Evolutionary conservation across 2,113 vertebrate species (phyloP), one percentile per base, ranked within the genome.

Genomic region (Amazona guildingii): DNA sequence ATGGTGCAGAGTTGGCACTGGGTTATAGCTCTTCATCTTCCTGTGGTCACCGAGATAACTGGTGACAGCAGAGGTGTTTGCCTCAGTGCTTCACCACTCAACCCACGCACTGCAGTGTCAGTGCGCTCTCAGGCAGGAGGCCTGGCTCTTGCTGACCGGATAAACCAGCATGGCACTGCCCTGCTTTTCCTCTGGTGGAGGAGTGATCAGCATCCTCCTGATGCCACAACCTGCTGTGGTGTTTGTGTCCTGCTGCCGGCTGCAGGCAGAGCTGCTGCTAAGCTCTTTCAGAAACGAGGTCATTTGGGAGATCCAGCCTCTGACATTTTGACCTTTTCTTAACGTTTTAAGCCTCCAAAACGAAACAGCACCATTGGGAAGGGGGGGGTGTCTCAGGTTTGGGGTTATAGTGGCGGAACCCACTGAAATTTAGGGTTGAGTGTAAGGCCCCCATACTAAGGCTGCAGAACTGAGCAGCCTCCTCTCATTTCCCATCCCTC

Each of bases 261-360:
- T 0, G 88, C 64, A 1, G 77, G 37, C 27, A 4, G 68, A 94
- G 94, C 93, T 31, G 55, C 86, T 96, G 57, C 57, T 91, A 96
- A 97, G 95, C 96, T 92, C 95, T 97, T 97, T 95, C 73, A 91
- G 76, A 96, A 97, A 97, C 96, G 95, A 97, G 97, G 97, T 97
- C 97, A 96, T 95, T 93, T 97, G 94, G 91, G 96, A 92, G 95
- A 95, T 96, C 84, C 14, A 12, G 91, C 84, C 82, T 54, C 84
- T 95, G 90, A 91, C 96, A 88, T 87, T 52, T 7, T 91, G 97
- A 97, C 97, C 96, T 96, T 68, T 96, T 91, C 92, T 97, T 97
- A 95, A 94, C 5, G 0, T 87, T 87, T 95, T 96, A 97, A 96
- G 83, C 84, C 92, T 76, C 90, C 46, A 78, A 57, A 78, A 49